Percentiles rank a stretch among this genome's conserved stretches.
Conservation (phyloP, 2,113 vertebrate genomes). For the Cryptotis parvus region DNA sequence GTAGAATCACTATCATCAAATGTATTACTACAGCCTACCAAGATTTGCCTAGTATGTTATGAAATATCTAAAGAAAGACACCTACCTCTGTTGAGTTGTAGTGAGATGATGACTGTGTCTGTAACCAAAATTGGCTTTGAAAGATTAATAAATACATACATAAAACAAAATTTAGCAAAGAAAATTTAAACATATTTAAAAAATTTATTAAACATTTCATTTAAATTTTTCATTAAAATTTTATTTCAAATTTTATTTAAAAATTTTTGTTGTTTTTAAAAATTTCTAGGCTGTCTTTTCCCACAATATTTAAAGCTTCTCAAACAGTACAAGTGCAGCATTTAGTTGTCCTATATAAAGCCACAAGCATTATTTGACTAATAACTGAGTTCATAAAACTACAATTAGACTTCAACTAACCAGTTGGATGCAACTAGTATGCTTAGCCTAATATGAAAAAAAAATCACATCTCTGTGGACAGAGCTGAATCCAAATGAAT, state of each 20-base stretch:
- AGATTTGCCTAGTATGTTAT: slow-evolving; percentile 11
- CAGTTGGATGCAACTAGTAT: neutral
- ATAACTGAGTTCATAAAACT: neutral
- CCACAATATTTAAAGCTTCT: slow-evolving; percentile 18
- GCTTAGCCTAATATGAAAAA: slow-evolving; percentile 26
- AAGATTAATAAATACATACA: slow-evolving; percentile 71
- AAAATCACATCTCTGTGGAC: no score
- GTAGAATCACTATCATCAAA: neutral
- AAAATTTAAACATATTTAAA: neutral
- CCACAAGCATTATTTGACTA: neutral
- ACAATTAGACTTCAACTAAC: slow-evolving; percentile 25
- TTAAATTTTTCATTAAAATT: no score
- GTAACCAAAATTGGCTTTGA: slow-evolving; percentile 65
- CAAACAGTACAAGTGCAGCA: neutral
- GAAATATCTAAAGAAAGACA: slow-evolving; percentile 37
- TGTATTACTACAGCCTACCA: neutral
- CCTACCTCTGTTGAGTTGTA: neutral
- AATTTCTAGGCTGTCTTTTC: no score
- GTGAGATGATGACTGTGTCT: slow-evolving; percentile 67
- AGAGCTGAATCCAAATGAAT: neutral
- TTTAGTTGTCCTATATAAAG: slow-evolving; percentile 12
- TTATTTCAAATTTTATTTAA: no score
- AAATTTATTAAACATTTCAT: no score
- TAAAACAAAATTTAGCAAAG: slow-evolving; percentile 49
- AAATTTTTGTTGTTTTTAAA: no score